phyloP scores from a whole-genome alignment of 2,113 vertebrate species.

The Alouatta palliata region DNA sequence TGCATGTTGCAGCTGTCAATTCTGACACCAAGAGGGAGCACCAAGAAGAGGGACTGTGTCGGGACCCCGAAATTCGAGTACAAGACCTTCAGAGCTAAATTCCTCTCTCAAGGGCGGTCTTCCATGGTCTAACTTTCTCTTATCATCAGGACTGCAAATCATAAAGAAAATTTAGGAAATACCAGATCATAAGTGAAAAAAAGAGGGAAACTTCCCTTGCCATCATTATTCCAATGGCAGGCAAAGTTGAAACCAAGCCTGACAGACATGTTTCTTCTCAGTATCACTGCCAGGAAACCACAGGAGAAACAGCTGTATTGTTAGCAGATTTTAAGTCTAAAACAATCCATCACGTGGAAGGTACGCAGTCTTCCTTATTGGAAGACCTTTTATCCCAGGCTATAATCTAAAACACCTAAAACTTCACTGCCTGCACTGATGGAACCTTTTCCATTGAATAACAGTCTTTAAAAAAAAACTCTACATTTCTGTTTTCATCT shows the following conservation, averaged over 20 bases:
- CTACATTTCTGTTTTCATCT: constrained; percentile 77
- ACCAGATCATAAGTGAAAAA: neutral
- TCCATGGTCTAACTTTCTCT: neutral
- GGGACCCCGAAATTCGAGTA: neutral
- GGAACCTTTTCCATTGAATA: constrained; percentile 78
- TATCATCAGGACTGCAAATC: neutral
- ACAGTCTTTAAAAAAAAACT: neutral
- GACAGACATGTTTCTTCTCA: neutral
- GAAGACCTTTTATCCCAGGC: constrained; percentile 74
- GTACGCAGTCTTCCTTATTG: constrained; percentile 24
- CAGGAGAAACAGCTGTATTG: constrained; percentile 13
- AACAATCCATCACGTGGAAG: constrained; percentile 70
- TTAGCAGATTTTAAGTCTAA: constrained; percentile 57
- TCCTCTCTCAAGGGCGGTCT: neutral
- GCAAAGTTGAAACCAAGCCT: neutral
- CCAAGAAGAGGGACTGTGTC: neutral
- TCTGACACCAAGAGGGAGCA: neutral
- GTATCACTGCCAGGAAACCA: neutral
- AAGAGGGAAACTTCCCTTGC: neutral
- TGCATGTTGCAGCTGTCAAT: neutral
- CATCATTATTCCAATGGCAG: neutral
- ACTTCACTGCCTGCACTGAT: constrained; percentile 64
- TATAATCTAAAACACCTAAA: constrained; percentile 75
- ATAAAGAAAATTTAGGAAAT: neutral
- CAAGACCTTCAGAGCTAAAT: neutral